Conservation (phyloP, 2,888 invertebrate species). For the Peribatodes rhomboidaria region DNA sequence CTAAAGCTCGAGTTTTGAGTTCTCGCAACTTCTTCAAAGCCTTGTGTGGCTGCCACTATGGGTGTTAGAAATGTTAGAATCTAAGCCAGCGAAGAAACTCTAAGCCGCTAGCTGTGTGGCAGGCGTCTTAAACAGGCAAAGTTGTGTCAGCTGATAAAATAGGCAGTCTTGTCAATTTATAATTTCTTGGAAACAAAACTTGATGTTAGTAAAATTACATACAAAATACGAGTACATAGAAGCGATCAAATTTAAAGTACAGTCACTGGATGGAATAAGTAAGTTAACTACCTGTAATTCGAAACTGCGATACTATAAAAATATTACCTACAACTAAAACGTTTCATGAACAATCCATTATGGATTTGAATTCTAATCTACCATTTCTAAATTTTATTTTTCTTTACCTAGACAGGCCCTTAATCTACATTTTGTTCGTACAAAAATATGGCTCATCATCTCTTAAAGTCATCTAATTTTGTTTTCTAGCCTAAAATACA, state of each 20-base stretch:
- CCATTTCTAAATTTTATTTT: background rate
- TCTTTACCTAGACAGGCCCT: background rate
- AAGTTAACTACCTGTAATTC: background rate
- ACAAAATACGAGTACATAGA: background rate
- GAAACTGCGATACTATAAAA: background rate
- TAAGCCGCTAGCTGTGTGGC: background rate
- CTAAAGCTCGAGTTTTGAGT: no score
- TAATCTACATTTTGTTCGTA: slow-evolving; percentile 3
- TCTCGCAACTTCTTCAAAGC: no score
- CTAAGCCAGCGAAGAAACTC: background rate
- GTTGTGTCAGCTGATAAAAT: slow-evolving; percentile 12
- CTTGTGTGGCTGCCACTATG: no score
- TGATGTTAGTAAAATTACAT: background rate
- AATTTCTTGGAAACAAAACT: slow-evolving; percentile 3
- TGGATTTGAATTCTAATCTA: background rate
- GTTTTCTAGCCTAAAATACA: slow-evolving; percentile 1
- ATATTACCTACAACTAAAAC: background rate
- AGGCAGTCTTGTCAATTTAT: background rate
- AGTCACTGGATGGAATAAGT: background rate
- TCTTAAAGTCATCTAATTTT: background rate
- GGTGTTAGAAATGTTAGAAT: no score
- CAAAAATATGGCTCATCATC: slow-evolving; percentile 16
- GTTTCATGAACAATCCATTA: background rate
- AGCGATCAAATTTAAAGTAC: background rate
- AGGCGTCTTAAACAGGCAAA: background rate